phyloP scores from a whole-genome alignment of 64 coral and sea anemone genomes.

The Anthopleura sola region DNA sequence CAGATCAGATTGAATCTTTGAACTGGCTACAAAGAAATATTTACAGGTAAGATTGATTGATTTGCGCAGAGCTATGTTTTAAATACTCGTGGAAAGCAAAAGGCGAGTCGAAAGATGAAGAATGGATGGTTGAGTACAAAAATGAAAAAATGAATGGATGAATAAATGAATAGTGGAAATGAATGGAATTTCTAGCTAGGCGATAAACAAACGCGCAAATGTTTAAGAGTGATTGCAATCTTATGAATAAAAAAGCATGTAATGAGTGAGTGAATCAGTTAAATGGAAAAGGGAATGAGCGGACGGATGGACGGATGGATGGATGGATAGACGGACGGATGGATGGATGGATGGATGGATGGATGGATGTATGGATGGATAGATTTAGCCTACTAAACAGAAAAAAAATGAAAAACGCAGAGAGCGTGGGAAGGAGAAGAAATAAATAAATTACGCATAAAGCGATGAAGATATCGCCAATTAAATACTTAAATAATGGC shows the following conservation, averaged over 20 bases:
- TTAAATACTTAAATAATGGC: too few relatives aligned
- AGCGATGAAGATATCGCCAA: not conserved
- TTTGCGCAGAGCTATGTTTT: not conserved
- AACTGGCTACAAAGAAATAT: slow-evolving; percentile 12
- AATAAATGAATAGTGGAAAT: too few relatives aligned
- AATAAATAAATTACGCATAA: not conserved
- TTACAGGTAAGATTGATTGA: slow-evolving; percentile 1
- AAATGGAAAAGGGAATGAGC: not conserved
- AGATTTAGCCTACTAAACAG: not conserved
- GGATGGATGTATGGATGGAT: not conserved
- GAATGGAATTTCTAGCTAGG: too few relatives aligned
- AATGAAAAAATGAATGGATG: too few relatives aligned
- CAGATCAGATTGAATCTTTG: slow-evolving; percentile 9
- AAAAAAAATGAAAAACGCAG: not conserved
- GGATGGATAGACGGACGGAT: not conserved
- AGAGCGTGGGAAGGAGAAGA: not conserved
- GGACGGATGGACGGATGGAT: not conserved
- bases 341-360: not conserved
- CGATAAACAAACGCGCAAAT: too few relatives aligned
- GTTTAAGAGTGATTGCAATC: too few relatives aligned
- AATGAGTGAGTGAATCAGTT: too few relatives aligned
- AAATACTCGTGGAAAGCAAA: too few relatives aligned
- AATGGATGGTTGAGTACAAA: too few relatives aligned
- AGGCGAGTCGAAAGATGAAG: too few relatives aligned
- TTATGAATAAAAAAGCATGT: too few relatives aligned